Conservation (phyloP, 2,888 invertebrate species). For the Pheosia gnoma region DNA sequence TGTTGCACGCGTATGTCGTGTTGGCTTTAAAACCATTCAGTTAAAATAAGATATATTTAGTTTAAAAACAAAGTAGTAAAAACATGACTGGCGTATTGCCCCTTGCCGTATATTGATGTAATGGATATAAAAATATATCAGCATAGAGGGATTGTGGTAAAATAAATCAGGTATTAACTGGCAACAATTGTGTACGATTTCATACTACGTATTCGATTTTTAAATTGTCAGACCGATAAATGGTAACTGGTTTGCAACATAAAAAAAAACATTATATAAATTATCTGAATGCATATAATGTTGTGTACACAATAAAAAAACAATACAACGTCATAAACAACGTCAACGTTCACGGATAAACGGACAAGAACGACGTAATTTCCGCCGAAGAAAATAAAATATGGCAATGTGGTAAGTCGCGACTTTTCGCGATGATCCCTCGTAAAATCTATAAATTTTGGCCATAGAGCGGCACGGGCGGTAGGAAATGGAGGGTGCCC, state of each 20-base stretch:
- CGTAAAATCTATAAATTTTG: constrained; percentile 80
- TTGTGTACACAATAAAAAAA: not conserved
- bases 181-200: no score
- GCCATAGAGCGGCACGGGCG: constrained; percentile 54
- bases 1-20: constrained; percentile 39
- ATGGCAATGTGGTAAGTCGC: constrained; percentile 75
- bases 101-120: constrained; percentile 31
- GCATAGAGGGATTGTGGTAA: constrained; percentile 25
- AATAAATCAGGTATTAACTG: constrained; percentile 17
- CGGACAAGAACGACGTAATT: constrained; percentile 71
- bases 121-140: constrained; percentile 22
- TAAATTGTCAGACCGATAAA: no score
- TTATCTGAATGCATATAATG: no score
- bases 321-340: constrained; percentile 9
- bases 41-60: constrained; percentile 42
- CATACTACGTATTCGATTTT: no score
- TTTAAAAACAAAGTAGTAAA: constrained; percentile 25
- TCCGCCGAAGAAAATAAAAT: constrained; percentile 76
- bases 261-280: no score
- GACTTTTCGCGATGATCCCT: constrained; percentile 77
- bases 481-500: constrained; percentile 70
- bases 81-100: constrained; percentile 27
- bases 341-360: constrained; percentile 54
- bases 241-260: no score
- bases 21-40: constrained; percentile 47